Evolutionary conservation across 2,113 vertebrate genomes (phyloP).

Genomic region (Chloebia gouldiae): DNA sequence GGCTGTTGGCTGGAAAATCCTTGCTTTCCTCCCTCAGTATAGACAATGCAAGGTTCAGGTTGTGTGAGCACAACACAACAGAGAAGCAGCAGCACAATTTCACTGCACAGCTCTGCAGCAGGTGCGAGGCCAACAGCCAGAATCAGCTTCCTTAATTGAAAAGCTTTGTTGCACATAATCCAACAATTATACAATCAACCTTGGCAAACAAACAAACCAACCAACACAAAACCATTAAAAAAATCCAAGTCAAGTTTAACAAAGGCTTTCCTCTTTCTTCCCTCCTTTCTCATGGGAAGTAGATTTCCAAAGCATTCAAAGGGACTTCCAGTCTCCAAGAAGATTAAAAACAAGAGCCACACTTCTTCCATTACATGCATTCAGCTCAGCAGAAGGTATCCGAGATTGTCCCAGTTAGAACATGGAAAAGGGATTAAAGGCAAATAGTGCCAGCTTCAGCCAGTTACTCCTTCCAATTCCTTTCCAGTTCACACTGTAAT

Average conservation of each 20-base stretch:
- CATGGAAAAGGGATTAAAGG: not conserved
- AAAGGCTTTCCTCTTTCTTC: not conserved
- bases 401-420: not conserved
- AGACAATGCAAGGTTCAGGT: not conserved
- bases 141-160: not conserved
- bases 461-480: not conserved
- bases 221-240: not conserved
- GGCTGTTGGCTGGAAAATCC: not conserved
- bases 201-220: not conserved
- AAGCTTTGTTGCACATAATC: not conserved
- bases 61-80: not conserved
- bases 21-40: fast-evolving
- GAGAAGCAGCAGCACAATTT: not conserved
- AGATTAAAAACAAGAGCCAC: not conserved
- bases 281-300: not conserved
- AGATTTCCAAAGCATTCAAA: not conserved
- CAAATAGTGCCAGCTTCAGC: not conserved
- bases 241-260: not conserved
- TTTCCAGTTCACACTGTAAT: not conserved
- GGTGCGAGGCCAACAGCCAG: not conserved
- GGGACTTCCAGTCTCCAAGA: not conserved
- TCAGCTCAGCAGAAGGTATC: not conserved
- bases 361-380: not conserved
- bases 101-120: not conserved
- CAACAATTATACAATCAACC: not conserved